A percentile compares a stretch with the other conserved stretches of the same genome.
phyloP scores from a whole-genome alignment of 2,113 vertebrate genomes.

The Antechinus stuartii region DNA sequence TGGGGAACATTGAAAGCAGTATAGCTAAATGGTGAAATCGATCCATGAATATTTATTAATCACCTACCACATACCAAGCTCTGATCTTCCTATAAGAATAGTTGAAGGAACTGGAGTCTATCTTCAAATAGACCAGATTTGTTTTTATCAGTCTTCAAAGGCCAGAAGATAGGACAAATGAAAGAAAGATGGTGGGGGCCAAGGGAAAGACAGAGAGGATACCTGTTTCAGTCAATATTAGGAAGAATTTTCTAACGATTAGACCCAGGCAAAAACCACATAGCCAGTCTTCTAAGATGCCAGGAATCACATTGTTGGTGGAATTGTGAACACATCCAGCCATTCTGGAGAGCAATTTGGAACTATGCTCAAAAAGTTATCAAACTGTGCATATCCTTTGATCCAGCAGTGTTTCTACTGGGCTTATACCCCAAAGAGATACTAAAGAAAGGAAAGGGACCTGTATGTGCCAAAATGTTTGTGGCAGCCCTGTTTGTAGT shows the following conservation, averaged over 20 bases:
- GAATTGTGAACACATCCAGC: no score
- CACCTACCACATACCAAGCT: not conserved
- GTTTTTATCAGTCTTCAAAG: not conserved
- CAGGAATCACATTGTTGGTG: no score
- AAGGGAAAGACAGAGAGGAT: no score
- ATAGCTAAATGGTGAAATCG: not conserved
- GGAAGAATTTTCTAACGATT: not conserved
- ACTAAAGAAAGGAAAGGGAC: no score
- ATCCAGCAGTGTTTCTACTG: no score
- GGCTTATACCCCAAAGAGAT: no score
- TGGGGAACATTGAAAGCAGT: not conserved
- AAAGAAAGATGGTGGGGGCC: not conserved
- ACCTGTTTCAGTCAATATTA: not conserved
- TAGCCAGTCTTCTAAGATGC: not conserved
- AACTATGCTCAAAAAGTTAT: no score
- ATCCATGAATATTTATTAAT: not conserved
- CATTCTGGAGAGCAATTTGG: no score
- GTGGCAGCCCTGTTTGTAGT: no score
- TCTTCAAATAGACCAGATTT: not conserved
- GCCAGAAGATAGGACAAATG: not conserved
- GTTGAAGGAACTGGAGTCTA: not conserved
- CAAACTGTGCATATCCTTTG: no score
- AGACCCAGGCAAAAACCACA: not conserved
- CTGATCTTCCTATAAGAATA: not conserved
- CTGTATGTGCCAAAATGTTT: no score